phyloP scores from a whole-genome alignment of 2,797 vertebrate species.

The Lacerta agilis region DNA sequence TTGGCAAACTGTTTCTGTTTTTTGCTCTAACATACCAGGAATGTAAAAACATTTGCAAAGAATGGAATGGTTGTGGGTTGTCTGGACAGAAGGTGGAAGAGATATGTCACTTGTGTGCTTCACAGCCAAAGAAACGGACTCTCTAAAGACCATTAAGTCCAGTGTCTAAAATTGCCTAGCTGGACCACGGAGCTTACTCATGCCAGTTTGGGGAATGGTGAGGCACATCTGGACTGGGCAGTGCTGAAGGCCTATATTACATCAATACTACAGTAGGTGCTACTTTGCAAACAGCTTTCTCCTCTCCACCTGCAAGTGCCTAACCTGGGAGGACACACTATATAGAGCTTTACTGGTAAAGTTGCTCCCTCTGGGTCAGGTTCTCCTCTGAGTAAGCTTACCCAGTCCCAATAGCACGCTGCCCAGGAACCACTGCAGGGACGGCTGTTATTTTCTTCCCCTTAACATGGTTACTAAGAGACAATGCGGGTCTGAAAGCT shows the following conservation, averaged over 20 bases:
- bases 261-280: neutral
- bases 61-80: too few species aligned
- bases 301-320: neutral
- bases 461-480: conserved; percentile 60
- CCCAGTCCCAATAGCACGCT: conserved; percentile 13
- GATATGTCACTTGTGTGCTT: too few species aligned
- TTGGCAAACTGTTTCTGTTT: too few species aligned
- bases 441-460: conserved; percentile 41
- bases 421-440: conserved; percentile 37
- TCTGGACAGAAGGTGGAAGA: too few species aligned
- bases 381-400: neutral
- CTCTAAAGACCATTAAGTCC: too few species aligned
- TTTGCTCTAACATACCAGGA: too few species aligned
- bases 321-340: neutral
- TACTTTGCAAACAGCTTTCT: neutral
- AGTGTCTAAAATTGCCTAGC: neutral
- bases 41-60: too few species aligned
- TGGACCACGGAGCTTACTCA: neutral
- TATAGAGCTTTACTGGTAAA: neutral
- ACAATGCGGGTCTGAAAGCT: conserved; percentile 62
- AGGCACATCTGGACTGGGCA: neutral
- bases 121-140: too few species aligned
- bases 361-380: neutral
- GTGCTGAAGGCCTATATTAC: neutral
- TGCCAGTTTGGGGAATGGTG: neutral